phyloP scores from a whole-genome alignment of 1,140 invertebrate genomes.

The Lerema accius region DNA sequence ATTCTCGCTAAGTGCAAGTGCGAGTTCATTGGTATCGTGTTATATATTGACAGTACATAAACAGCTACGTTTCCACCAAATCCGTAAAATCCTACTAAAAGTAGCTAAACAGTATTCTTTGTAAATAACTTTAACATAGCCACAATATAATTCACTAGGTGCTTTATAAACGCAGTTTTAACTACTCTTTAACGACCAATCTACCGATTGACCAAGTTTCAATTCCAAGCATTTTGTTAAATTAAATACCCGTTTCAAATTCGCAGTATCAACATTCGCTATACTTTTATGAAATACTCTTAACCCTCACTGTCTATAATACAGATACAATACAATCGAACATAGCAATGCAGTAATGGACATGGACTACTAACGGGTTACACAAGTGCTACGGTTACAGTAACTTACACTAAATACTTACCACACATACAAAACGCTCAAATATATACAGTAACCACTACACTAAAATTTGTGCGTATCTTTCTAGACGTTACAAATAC shows the following conservation, averaged over 20 bases:
- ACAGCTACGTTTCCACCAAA: conserved; percentile 7
- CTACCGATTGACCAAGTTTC: conserved; percentile 11
- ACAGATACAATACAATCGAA: not conserved
- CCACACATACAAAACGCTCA: conserved; percentile 38
- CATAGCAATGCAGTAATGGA: not conserved
- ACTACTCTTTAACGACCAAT: not conserved
- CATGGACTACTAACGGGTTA: not conserved
- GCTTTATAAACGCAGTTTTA: not conserved
- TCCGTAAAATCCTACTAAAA: not conserved
- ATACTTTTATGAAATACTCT: not conserved
- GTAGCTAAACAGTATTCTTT: not conserved
- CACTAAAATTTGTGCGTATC: conserved; percentile 80
- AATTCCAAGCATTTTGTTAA: conserved; percentile 18
- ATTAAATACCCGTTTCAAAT: conserved; percentile 11
- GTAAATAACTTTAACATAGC: not conserved
- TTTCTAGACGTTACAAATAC: conserved; percentile 70
- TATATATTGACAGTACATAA: not conserved
- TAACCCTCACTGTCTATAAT: not conserved
- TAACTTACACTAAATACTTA: conserved; percentile 3
- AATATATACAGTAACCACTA: conserved; percentile 55
- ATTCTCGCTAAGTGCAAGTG: not conserved
- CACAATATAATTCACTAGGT: not conserved
- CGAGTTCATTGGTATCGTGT: not conserved
- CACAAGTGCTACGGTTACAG: not conserved
- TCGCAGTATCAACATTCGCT: not conserved